Evolutionary conservation across 2,113 vertebrate genomes (phyloP), one percentile per base, ranked within the genome.

Genomic region (Pluvianellus socialis): DNA sequence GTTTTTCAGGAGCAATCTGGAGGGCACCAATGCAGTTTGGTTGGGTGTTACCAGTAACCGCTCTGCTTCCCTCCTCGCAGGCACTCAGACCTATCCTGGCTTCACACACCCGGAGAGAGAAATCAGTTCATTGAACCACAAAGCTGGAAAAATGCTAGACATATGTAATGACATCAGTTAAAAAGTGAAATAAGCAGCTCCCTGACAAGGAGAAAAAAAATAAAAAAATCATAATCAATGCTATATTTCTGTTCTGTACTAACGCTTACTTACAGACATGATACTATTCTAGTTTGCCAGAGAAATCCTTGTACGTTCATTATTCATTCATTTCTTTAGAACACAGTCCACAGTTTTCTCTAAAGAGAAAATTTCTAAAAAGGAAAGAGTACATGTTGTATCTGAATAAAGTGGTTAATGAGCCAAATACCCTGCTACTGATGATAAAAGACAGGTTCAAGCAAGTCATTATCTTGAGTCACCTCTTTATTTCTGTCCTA

Each of bases 391-490:
- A 74, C 56, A 59, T 9, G 23, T 35, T 84, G 62, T 71, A 81
- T 49, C 61, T 44, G 56, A 87, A 79, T 35, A 38, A 68, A 81
- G 49, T 1, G 7, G 21, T 27, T 84, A 56, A 83, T 67, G 66
- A 95, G 84, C 58, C 92, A 94, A 95, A 74, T 4, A 59, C 23
- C 12, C 61, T 71, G 42, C 73, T 87, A 81, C 23, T 38, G 62
- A 74, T 72, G 45, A 79, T 14, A 81, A 72, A 55, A 35, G 40
- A 53, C 87, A 96, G 59, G 93, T 81, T 91, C 38, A 79, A 95
- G 62, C 86, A 96, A 92, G 89, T 61, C 3, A 77, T 59, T 27
- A 35, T 79, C 65, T 83, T 91, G 86, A 96, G 74, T 92, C 81
- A 91, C 61, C n/a, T 65, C 32, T 68, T 58, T 47, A 13, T 40